Conservation (phyloP, 2,797 vertebrate species). For the Sciurus vulgaris region DNA sequence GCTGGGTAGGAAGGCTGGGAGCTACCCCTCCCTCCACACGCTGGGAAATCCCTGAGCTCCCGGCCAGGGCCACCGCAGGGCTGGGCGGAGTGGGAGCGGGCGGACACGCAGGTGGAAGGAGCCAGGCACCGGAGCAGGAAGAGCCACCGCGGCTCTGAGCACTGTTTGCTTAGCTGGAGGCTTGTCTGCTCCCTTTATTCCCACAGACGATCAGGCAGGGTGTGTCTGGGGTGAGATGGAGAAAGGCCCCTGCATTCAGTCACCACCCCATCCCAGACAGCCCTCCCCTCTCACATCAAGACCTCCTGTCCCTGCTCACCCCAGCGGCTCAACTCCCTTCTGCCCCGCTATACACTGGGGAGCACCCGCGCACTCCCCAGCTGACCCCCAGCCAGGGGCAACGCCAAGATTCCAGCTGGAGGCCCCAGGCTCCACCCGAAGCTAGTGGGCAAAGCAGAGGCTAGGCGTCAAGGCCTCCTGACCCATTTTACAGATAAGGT, state of each 20-base stretch:
- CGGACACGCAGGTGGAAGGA: neutral
- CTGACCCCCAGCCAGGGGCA: neutral
- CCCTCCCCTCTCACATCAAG: neutral
- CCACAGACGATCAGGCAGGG: neutral
- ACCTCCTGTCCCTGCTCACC: no score
- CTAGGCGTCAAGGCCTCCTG: neutral
- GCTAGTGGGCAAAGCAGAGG: neutral
- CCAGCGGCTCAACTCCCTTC: neutral
- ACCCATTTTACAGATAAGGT: neutral
- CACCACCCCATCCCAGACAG: neutral
- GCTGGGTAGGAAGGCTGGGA: neutral
- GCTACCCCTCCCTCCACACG: neutral
- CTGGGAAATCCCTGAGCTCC: neutral
- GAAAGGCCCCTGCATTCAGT: neutral
- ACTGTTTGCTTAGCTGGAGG: constrained; percentile 35
- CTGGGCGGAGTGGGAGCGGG: neutral
- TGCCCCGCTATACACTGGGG: neutral
- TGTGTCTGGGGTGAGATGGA: neutral
- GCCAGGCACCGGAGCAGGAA: fast-evolving
- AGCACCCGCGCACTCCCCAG: neutral
- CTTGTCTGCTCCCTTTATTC: neutral
- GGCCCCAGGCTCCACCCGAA: neutral
- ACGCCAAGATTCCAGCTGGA: neutral
- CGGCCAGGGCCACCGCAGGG: neutral
- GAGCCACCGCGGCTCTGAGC: neutral